These are phyloP conservation scores for Drosophila sproati DNA, from an alignment of 1,140 invertebrate species.

Conservation along the genomic window DNA sequence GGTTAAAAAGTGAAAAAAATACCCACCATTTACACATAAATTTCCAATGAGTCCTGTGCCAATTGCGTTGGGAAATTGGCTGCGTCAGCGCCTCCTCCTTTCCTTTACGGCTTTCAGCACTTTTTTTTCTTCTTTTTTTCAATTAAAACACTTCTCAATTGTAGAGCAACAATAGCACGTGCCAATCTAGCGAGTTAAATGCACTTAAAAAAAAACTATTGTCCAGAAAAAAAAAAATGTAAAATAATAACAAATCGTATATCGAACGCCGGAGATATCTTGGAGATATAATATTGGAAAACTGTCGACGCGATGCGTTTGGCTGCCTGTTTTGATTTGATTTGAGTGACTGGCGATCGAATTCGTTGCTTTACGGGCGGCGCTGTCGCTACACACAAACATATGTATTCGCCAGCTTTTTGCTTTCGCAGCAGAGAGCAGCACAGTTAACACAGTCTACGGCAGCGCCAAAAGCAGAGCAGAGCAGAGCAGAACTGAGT, in stretches of 20 bases:
- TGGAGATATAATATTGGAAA: constrained; percentile 30
- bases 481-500: neutral
- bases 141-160: no score
- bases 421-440: constrained; percentile 26
- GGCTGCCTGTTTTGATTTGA: constrained; percentile 74
- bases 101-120: neutral
- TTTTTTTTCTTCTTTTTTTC: neutral
- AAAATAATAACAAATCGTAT: neutral
- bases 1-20: constrained; percentile 4
- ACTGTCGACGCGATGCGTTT: constrained; percentile 71
- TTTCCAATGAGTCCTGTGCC: constrained; percentile 40
- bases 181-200: neutral
- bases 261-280: constrained; percentile 14
- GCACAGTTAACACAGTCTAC: neutral
- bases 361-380: constrained; percentile 43
- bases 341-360: constrained; percentile 60
- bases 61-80: constrained; percentile 37
- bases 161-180: no score
- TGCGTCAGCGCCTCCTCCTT: constrained; percentile 17
- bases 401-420: constrained; percentile 34
- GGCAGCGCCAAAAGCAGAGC: no score
- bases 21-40: constrained; percentile 76
- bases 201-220: constrained; percentile 18
- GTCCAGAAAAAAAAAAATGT: neutral
- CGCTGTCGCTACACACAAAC: constrained; percentile 8